Conservation (phyloP, 2,888 invertebrate species). For the Chymomyza procnemis region DNA sequence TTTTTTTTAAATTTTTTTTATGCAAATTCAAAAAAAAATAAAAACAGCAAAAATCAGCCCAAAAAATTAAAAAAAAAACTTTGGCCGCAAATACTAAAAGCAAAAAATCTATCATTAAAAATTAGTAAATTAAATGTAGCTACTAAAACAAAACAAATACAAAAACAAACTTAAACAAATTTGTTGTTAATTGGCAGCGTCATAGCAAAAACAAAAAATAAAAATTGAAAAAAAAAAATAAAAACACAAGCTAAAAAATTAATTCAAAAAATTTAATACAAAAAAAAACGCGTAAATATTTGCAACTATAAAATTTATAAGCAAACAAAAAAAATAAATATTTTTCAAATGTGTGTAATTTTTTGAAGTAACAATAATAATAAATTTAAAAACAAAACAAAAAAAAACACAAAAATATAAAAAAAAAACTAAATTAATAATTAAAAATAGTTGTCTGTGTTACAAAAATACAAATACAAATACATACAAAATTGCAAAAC, state of each 20-base stretch:
- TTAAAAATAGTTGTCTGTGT: slow-evolving; percentile 70
- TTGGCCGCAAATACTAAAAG: slow-evolving; percentile 40
- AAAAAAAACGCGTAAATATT: slow-evolving; percentile 18
- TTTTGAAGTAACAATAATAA: slow-evolving; percentile 65
- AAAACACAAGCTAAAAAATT: too few species aligned
- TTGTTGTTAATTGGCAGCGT: neutral
- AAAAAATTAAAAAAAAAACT: slow-evolving; percentile 26
- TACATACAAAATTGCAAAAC: slow-evolving; percentile 20
- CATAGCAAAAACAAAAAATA: slow-evolving; percentile 22
- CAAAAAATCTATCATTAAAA: slow-evolving; percentile 54
- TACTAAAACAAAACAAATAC: slow-evolving; percentile 30
- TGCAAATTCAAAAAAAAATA: neutral
- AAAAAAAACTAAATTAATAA: slow-evolving; percentile 55
- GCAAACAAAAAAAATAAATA: slow-evolving; percentile 45
- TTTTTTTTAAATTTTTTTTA: neutral
- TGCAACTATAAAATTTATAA: slow-evolving; percentile 23
- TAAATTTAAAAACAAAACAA: slow-evolving; percentile 29
- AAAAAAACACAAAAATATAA: slow-evolving; percentile 25
- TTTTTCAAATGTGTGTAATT: slow-evolving; percentile 73
- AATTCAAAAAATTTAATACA: too few species aligned
- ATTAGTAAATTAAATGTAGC: slow-evolving; percentile 62
- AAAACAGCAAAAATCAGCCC: slow-evolving; percentile 31
- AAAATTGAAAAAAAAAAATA: neutral
- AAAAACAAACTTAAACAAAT: neutral
- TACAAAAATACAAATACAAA: slow-evolving; percentile 58